Evolutionary conservation across 2,888 invertebrate genomes (phyloP), one percentile per base, ranked within the genome.

Genomic region (Trachelus stipa): DNA sequence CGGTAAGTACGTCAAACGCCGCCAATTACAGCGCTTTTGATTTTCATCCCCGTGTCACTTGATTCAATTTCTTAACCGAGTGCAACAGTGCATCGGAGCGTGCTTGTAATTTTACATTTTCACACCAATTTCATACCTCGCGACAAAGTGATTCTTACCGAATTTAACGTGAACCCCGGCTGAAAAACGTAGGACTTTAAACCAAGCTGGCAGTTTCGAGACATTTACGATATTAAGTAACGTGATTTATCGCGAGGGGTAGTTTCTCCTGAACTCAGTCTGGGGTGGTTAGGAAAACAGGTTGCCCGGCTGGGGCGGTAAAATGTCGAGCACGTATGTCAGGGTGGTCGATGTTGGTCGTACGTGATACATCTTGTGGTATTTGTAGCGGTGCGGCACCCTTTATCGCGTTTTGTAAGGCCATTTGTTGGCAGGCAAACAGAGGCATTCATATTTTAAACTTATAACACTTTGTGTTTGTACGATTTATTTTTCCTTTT

Each of bases 341-440:
- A 81, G 78, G 76, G 81, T 82, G 79, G 82, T 82, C 80, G 83
- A 84, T 83, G 84, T 81, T 76, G 81, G 81, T 84, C 85, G 86
- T 86, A 85, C 85, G 85, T 84, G 82, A 87, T 83, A 81, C 85
- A 86, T 86, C 84, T 82, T 81, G 78, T 79, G 80, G 82, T 82
- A 82, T 85, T 82, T 56, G 56, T 56, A 56, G 9, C 56, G 56
- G 56, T 23, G 56, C 56, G 56, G 23, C 56, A 56, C 56, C 56
- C 56, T 56, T 56, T 56, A 56, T 56, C 56, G 56, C 56, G 56
- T 56, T 56, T 56, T 56, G 56, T 56, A 56, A 56, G 56, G 9
- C 23, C 56, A 56, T 56, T 56, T 56, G 56, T 56, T 56, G 56
- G 56, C 56, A 56, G 56, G 56, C 23, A 56, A 56, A 56, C 56